These are phyloP conservation scores for Yponomeuta plumbellus DNA, from an alignment of 2,888 invertebrate genomes.

Conservation along the genomic window DNA sequence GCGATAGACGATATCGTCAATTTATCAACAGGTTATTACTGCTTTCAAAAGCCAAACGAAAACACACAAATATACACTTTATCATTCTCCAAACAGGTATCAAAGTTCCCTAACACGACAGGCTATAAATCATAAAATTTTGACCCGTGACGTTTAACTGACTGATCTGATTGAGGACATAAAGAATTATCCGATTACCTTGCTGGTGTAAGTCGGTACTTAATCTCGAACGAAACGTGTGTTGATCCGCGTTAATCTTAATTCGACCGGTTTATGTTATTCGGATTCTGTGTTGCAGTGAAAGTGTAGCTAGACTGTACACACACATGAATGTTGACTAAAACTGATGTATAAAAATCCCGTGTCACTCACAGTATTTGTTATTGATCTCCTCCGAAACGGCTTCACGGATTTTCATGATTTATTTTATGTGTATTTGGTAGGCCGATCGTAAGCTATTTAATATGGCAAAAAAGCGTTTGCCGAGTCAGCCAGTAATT, in stretches of 20 bases:
- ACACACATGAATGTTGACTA: no score
- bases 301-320: constrained; percentile 39
- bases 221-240: constrained; percentile 41
- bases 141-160: constrained; percentile 52
- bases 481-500: no score
- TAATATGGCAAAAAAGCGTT: no score
- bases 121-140: constrained; percentile 57
- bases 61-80: constrained; percentile 34
- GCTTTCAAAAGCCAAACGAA: constrained; percentile 28
- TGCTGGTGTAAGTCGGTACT: constrained; percentile 47
- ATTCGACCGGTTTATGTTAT: constrained; percentile 33
- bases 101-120: constrained; percentile 36
- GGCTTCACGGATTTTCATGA: no score
- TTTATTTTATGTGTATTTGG: no score
- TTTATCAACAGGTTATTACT: constrained; percentile 44
- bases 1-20: constrained; percentile 22
- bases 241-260: constrained; percentile 42
- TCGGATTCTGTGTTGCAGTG: constrained; percentile 35
- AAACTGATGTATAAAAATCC: no score
- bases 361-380: no score
- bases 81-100: constrained; percentile 31
- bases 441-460: no score
- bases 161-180: constrained; percentile 44
- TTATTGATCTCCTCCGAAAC: no score
- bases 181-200: constrained; percentile 40